A percentile compares a stretch with the other conserved stretches of the same genome.
These are phyloP conservation scores for Carabus problematicus DNA, from an alignment of 2,888 invertebrate genomes.

Conservation along the genomic window DNA sequence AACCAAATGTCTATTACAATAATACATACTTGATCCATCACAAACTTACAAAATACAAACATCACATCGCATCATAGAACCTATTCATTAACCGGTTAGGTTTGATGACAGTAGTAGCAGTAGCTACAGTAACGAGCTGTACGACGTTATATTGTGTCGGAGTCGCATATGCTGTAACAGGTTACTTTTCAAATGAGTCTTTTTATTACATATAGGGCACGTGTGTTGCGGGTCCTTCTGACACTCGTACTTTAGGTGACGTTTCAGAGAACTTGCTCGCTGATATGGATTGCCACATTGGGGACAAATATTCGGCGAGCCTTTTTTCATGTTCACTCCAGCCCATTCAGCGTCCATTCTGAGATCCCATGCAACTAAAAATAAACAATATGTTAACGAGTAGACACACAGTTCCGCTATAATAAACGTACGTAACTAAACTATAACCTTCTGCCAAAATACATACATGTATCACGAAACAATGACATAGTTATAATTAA, in stretches of 20 bases:
- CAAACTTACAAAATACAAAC: too few relatives aligned
- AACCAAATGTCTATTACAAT: too few relatives aligned
- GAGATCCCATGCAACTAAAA: slow-evolving; percentile 41
- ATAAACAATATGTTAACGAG: slow-evolving; percentile 17
- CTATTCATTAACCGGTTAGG: too few relatives aligned
- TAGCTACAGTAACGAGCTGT: slow-evolving; percentile 23
- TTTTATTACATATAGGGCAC: slow-evolving; percentile 74
- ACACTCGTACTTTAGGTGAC: slow-evolving; percentile 64
- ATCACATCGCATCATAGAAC: too few relatives aligned
- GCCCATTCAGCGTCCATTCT: slow-evolving; percentile 27
- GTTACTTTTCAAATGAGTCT: slow-evolving; percentile 49
- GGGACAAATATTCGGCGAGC: slow-evolving; percentile 35
- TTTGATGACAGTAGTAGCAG: not conserved
- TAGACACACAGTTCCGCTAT: not conserved
- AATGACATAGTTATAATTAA: not conserved
- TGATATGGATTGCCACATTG: slow-evolving; percentile 64
- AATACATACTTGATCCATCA: too few relatives aligned
- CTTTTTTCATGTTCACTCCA: slow-evolving; percentile 24
- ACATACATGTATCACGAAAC: slow-evolving; percentile 1
- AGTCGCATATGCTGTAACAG: slow-evolving; percentile 48
- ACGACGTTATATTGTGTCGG: slow-evolving; percentile 44
- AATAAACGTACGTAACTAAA: not conserved
- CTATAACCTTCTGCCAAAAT: too few relatives aligned
- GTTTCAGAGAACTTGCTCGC: slow-evolving; percentile 62
- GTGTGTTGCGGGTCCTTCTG: slow-evolving; percentile 79